Base-by-base conservation (phyloP, 92 coral and sea anemone genomes). In the Epizoanthus fatuus region DNA sequence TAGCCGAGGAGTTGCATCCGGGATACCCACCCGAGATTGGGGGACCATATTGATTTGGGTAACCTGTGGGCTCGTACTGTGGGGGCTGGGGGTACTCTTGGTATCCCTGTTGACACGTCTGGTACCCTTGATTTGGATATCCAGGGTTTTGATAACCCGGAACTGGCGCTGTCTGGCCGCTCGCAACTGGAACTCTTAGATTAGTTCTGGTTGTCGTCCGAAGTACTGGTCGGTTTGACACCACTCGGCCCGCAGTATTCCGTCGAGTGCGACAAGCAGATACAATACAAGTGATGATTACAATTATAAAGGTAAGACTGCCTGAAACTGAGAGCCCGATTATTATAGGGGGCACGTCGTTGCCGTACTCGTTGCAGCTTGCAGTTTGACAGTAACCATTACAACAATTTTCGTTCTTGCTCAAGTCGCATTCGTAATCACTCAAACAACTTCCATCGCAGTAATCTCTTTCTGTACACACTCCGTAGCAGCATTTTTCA, bases 61-160 rank as follows among this genome's bases (percentile, higher is more conserved):
- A 60, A 60, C 66, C 10, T n/a, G 14, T 40, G 8, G 25, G 17
- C 12, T 58, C 17, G 7, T 63, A 29, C 12, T 37, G 79, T 17
- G 82, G 82, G 5, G 42, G 69, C 51, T 77, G 82, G 11, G 70
- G 82, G 55, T 59, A 77, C 29, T 77, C 82, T 60, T 77, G 57
- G 51, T 77, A 77, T 2, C 53, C 53, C 51, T 77, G 82, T n/a
- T 35, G 70, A 55, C 62, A 77, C 4, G 62, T 69, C 63, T 77
- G 69, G 32, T 77, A 77, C 11, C 82, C 82, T 19, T 60, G 82
- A 44, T 59, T 60, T 3, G 70, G 70, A 9, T 42, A 59, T 3
- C 82, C 55, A 1, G 69, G 53, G 69, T 77, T 60, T 19, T 59
- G 82, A 60, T 60, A 59, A 22, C 69, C 69, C 17, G 69, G 32